Percentiles rank a stretch among this genome's conserved stretches.
These are phyloP conservation scores for Sminthurides aquaticus DNA, from an alignment of 2,888 invertebrate genomes.

Conservation along the genomic window DNA sequence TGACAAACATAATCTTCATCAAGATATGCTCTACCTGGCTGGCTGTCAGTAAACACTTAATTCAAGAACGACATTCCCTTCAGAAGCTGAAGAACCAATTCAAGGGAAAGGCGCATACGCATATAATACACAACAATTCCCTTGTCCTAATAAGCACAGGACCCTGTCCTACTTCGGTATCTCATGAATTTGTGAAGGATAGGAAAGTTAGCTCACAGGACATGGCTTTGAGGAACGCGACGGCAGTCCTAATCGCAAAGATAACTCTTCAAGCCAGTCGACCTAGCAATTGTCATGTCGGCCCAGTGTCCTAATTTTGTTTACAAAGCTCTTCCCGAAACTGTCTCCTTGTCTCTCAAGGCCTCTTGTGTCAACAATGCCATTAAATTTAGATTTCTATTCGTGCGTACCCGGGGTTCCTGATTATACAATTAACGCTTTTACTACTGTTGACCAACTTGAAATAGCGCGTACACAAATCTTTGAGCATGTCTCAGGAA, in stretches of 20 bases:
- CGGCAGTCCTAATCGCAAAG: neutral
- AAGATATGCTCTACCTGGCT: too few species aligned
- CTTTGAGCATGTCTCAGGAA: too few species aligned
- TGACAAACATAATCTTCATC: too few species aligned
- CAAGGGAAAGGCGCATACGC: slow-evolving; percentile 6
- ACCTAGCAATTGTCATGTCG: neutral
- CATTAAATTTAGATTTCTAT: neutral
- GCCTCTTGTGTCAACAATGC: neutral
- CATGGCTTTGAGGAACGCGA: neutral
- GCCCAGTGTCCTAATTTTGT: slow-evolving; percentile 6
- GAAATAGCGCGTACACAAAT: too few species aligned
- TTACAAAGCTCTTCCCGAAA: slow-evolving; percentile 5
- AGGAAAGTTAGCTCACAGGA: neutral
- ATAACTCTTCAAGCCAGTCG: slow-evolving; percentile 1
- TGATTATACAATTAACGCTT: too few species aligned
- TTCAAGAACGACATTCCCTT: too few species aligned
- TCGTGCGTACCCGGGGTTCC: neutral
- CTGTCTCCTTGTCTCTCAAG: slow-evolving; percentile 2
- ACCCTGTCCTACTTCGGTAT: slow-evolving; percentile 9
- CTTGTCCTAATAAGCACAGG: slow-evolving; percentile 4
- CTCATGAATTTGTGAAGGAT: neutral
- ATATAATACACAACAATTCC: neutral
- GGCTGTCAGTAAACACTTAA: too few species aligned
- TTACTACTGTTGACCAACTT: too few species aligned
- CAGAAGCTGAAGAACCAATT: neutral